These are phyloP conservation scores for Diglossa cyanea DNA, from an alignment of 2,797 vertebrate species.

Conservation along the genomic window DNA sequence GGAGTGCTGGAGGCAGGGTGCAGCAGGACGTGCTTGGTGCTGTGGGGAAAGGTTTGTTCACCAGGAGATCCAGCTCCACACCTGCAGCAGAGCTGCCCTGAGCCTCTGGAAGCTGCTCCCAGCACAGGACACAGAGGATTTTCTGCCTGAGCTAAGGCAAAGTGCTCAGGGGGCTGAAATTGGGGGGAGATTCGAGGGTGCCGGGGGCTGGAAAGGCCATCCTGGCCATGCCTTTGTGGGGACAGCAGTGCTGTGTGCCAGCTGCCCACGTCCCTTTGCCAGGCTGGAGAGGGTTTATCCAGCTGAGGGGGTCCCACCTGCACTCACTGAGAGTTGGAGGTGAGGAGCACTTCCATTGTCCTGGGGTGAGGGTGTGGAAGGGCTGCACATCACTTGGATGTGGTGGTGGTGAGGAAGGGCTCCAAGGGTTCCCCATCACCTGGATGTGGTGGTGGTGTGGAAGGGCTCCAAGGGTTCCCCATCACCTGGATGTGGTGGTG, in stretches of 20 bases:
- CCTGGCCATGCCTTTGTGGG: not conserved
- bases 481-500: no score
- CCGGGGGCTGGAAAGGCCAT: not conserved
- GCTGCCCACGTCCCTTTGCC: accelerated
- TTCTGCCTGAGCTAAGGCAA: not conserved
- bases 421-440: no score
- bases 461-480: no score
- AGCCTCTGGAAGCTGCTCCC: not conserved
- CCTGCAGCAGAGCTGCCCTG: not conserved
- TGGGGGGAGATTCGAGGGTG: not conserved
- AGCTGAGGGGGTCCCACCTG: not conserved
- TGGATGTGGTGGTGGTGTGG: not conserved
- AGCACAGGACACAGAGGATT: not conserved
- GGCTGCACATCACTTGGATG: no score
- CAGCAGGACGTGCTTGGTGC: not conserved
- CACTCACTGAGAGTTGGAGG: not conserved
- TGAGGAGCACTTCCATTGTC: no score
- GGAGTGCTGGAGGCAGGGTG: not conserved
- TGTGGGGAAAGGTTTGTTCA: not conserved
- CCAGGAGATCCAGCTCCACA: not conserved
- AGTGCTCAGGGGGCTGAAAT: accelerated
- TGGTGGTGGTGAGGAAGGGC: not conserved
- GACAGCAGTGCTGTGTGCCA: no score
- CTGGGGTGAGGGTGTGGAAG: not conserved
- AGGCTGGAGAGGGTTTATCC: not conserved